Evolutionary conservation across 2,888 invertebrate genomes (phyloP).

Genomic region (Chrysolina haemoptera): DNA sequence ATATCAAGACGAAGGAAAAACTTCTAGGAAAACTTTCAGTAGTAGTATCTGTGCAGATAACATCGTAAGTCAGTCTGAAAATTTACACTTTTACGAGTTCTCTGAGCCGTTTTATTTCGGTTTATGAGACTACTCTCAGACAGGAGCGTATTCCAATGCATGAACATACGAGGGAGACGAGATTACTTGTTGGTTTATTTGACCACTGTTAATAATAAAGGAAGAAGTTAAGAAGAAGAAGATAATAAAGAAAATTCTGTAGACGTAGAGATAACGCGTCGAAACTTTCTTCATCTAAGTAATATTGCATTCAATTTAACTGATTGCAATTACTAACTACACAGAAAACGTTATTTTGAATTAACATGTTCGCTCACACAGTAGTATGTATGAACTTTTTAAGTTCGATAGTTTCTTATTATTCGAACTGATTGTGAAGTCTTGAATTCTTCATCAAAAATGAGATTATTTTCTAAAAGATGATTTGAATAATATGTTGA

Average conservation of each 20-base stretch:
- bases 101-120: slow-evolving; percentile 7
- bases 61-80: slow-evolving; percentile 29
- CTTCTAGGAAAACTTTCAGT: slow-evolving; percentile 29
- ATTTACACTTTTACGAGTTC: slow-evolving; percentile 43
- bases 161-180: background rate
- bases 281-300: background rate
- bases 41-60: slow-evolving; percentile 38
- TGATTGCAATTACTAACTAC: too few species aligned
- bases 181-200: background rate
- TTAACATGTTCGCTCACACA: too few species aligned
- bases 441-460: too few species aligned
- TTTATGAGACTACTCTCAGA: slow-evolving; percentile 10
- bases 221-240: background rate
- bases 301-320: background rate
- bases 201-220: background rate
- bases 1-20: slow-evolving; percentile 21
- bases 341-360: too few species aligned
- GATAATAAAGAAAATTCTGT: background rate
- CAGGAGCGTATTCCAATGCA: slow-evolving; percentile 11
- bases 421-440: too few species aligned
- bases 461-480: too few species aligned
- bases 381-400: too few species aligned
- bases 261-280: background rate
- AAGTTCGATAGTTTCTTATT: too few species aligned
- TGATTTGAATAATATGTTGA: too few species aligned